Percentiles rank a stretch among this genome's conserved stretches.
These are phyloP conservation scores for Delphinus delphis DNA, from an alignment of 2,113 vertebrate species.

Conservation along the genomic window DNA sequence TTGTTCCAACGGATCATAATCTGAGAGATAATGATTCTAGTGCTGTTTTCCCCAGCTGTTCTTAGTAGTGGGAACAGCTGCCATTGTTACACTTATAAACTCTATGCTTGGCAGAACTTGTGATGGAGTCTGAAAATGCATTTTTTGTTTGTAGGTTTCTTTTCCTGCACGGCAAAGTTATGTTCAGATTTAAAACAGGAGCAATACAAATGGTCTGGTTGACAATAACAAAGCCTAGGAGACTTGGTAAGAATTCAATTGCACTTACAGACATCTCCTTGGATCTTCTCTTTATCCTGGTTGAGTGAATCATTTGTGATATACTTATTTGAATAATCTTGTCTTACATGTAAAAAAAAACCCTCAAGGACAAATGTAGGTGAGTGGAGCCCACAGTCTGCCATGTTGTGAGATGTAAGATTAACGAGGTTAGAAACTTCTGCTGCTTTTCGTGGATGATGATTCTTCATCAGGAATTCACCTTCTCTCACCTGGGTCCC, in stretches of 20 bases:
- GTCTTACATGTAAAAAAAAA: not conserved
- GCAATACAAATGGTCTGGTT: not conserved
- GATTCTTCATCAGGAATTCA: constrained; percentile 11
- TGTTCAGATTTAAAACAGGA: constrained; percentile 51
- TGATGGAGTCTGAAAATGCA: constrained; percentile 65
- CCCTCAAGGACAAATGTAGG: not conserved
- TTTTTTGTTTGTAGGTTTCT: constrained; percentile 65
- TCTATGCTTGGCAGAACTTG: constrained; percentile 74
- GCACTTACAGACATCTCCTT: not conserved
- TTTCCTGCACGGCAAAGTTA: constrained; percentile 53
- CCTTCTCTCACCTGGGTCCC: not conserved
- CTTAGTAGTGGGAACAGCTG: constrained; percentile 80
- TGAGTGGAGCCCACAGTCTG: not conserved
- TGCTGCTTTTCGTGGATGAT: not conserved
- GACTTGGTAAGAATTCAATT: constrained; percentile 23
- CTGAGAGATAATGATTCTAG: constrained; percentile 69
- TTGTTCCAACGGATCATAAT: constrained; percentile 67
- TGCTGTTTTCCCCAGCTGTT: constrained; percentile 80
- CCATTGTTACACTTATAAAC: constrained; percentile 77
- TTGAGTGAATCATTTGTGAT: constrained; percentile 53
- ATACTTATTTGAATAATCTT: constrained; percentile 60
- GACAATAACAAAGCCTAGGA: constrained; percentile 43
- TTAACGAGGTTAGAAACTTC: constrained; percentile 15
- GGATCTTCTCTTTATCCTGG: constrained; percentile 54
- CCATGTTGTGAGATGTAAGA: not conserved